phyloP scores from a whole-genome alignment of 2,888 invertebrate species.

The Protophormia terraenovae region DNA sequence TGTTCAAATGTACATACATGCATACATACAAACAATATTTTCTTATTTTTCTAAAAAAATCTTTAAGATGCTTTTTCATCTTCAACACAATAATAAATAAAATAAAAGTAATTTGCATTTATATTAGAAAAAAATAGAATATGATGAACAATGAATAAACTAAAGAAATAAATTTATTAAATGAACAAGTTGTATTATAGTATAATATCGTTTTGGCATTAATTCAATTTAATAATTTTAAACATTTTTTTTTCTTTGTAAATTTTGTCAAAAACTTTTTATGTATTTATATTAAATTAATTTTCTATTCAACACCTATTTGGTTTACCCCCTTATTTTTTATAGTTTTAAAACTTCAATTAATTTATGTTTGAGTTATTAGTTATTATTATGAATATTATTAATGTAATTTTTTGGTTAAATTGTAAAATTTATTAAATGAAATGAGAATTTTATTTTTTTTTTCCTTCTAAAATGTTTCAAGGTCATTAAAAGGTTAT shows the following conservation, averaged over 20 bases:
- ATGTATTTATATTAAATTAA: neutral
- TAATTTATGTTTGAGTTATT: neutral
- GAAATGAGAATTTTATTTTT: conserved; percentile 35
- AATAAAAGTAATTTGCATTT: conserved; percentile 52
- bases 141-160: neutral
- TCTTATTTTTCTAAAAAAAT: neutral
- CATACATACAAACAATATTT: neutral
- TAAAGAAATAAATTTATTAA: conserved; percentile 1
- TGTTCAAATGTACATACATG: neutral
- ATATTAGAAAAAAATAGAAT: neutral
- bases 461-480: conserved; percentile 63
- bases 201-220: conserved; percentile 41
- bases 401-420: neutral
- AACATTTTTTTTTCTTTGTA: neutral
- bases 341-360: neutral
- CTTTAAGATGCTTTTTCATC: neutral
- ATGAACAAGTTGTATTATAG: neutral
- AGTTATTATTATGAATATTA: neutral
- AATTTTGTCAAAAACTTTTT: neutral
- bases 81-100: conserved; percentile 35
- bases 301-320: neutral
- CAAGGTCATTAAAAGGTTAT: conserved; percentile 78
- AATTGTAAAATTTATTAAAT: conserved; percentile 49
- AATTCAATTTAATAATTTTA: conserved; percentile 48
- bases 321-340: neutral